Conservation (phyloP, 2,888 invertebrate species). For the Anorthoa munda region DNA sequence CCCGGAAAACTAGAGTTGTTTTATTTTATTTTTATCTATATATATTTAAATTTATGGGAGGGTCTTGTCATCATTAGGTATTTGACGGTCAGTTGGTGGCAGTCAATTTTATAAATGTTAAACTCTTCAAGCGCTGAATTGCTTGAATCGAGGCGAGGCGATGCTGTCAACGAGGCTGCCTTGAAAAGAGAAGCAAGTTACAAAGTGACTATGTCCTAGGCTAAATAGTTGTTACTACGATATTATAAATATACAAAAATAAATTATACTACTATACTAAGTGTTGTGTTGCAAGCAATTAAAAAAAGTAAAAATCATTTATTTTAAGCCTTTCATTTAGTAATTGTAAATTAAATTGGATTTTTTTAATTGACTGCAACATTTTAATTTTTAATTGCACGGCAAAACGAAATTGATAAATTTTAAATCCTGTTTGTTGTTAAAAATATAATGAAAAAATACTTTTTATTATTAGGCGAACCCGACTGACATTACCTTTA, state of each 20-base stretch:
- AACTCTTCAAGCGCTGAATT: conserved; percentile 18
- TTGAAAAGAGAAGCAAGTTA: conserved; percentile 55
- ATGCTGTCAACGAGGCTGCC: conserved; percentile 27
- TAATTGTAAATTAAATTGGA: conserved; percentile 22
- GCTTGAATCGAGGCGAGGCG: conserved; percentile 33
- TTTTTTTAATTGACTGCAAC: conserved; percentile 67
- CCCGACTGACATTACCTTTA: conserved; percentile 83
- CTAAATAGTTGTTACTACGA: conserved; percentile 62
- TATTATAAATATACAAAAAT: conserved; percentile 62
- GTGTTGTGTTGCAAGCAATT: conserved; percentile 66
- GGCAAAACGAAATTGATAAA: conserved; percentile 64
- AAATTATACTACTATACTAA: conserved; percentile 51
- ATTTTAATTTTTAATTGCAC: conserved; percentile 56
- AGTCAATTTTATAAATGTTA: conserved; percentile 41
- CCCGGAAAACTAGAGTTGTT: background rate
- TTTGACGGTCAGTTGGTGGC: conserved; percentile 51
- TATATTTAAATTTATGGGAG: background rate
- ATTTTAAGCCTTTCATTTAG: conserved; percentile 32
- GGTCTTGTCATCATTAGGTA: conserved; percentile 7
- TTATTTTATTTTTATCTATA: background rate
- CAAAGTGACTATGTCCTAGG: conserved; percentile 61
- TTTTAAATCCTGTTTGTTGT: conserved; percentile 77
- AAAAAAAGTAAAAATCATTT: conserved; percentile 55
- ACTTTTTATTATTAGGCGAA: conserved; percentile 76
- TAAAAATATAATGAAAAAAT: conserved; percentile 63